A percentile compares a stretch with the other conserved stretches of the same genome.
Evolutionary conservation across 1,140 invertebrate genomes (phyloP).

Genomic region (Conus ventricosus): DNA sequence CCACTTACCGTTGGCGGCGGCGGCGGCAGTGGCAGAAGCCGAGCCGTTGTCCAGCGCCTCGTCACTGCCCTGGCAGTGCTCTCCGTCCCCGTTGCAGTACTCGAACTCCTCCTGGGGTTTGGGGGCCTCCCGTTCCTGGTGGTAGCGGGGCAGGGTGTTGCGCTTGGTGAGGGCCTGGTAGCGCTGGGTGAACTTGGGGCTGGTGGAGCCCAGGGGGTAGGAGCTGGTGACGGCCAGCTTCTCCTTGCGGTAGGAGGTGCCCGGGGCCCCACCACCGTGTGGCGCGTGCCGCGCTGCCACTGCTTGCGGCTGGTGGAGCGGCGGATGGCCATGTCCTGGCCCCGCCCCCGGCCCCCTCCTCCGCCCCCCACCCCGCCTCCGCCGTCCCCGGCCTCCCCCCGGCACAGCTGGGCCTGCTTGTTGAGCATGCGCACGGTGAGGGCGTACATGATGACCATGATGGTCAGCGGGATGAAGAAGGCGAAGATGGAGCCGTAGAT

Average conservation of each 20-base stretch:
- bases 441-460: constrained; percentile 95
- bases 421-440: constrained; percentile 84
- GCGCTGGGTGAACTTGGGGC: constrained; percentile 4
- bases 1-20: background rate
- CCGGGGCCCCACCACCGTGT: background rate
- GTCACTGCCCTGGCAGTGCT: background rate
- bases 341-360: constrained; percentile 46
- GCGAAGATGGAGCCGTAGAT: constrained; percentile 94
- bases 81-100: constrained; percentile 40
- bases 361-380: constrained; percentile 36
- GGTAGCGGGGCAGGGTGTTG: constrained; percentile 42
- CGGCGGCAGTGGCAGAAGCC: no score
- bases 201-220: background rate
- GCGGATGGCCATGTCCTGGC: constrained; percentile 63
- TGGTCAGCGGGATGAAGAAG: constrained; percentile 95
- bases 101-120: constrained; percentile 8
- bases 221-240: background rate
- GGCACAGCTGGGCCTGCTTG: constrained; percentile 61
- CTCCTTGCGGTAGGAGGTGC: background rate
- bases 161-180: constrained; percentile 36
- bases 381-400: constrained; percentile 41
- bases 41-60: background rate
- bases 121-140: background rate
- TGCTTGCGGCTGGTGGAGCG: constrained; percentile 57
- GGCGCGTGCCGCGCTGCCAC: constrained; percentile 39